Percentiles rank a stretch among this genome's conserved stretches.
Conservation (phyloP, 2,113 vertebrate genomes). For the Urocolius indicus region DNA sequence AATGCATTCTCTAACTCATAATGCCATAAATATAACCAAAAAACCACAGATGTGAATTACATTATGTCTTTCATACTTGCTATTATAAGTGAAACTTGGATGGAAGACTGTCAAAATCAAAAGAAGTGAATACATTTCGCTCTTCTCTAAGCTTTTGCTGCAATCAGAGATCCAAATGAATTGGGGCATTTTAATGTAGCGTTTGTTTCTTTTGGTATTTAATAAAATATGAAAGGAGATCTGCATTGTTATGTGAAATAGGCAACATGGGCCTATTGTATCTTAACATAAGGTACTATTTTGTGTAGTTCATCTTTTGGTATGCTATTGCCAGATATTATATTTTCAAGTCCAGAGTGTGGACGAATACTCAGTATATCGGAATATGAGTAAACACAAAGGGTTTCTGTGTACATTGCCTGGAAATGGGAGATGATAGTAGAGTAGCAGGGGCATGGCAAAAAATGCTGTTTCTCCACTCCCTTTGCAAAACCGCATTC, state of each 20-base stretch:
- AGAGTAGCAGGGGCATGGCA: neutral
- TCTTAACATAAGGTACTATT: neutral
- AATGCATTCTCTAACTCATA: neutral
- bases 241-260: neutral
- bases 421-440: conserved; percentile 14
- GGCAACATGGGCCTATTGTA: neutral
- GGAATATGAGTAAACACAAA: conserved; percentile 18
- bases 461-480: conserved; percentile 17
- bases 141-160: neutral
- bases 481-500: neutral
- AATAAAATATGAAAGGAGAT: neutral
- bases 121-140: neutral
- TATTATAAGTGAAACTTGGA: neutral
- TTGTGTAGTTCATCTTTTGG: neutral
- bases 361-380: conserved; percentile 4
- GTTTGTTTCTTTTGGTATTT: neutral
- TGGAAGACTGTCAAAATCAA: neutral
- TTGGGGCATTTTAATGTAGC: neutral
- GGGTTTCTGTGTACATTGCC: neutral
- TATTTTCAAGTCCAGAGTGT: neutral
- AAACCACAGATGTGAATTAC: neutral
- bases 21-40: neutral
- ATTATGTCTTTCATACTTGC: neutral
- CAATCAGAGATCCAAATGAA: neutral
- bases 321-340: neutral